Evolutionary conservation across 2,797 vertebrate species (phyloP).

Genomic region (Telmatherina bonti): DNA sequence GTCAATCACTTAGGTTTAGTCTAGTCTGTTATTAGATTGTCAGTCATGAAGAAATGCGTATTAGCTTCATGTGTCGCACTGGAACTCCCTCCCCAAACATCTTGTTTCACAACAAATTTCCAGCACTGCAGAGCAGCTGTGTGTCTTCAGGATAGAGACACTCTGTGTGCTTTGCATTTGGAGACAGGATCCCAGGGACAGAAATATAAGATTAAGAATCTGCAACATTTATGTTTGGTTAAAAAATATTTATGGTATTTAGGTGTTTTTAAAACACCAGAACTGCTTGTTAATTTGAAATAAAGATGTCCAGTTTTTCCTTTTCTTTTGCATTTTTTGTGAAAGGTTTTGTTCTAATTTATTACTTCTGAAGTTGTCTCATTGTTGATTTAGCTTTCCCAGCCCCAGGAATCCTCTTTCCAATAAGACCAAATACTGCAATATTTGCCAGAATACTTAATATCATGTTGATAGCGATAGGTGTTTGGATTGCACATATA

Average conservation of each 20-base stretch:
- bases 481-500: slow-evolving; percentile 10
- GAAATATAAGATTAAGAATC: slow-evolving; percentile 1
- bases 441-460: background rate
- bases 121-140: slow-evolving; percentile 35
- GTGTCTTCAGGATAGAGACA: slow-evolving; percentile 16
- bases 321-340: background rate
- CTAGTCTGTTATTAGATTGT: slow-evolving; percentile 11
- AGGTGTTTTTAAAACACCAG: background rate
- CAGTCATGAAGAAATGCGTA: slow-evolving; percentile 14
- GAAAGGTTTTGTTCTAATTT: background rate
- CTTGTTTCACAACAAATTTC: slow-evolving; percentile 14
- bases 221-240: background rate
- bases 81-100: slow-evolving; percentile 24
- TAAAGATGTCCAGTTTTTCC: background rate
- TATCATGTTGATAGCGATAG: background rate
- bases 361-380: background rate
- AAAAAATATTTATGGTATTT: background rate
- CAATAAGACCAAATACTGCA: slow-evolving; percentile 19
- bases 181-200: slow-evolving; percentile 40
- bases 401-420: slow-evolving; percentile 42
- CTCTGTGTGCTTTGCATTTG: slow-evolving; percentile 22
- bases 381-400: background rate
- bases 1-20: slow-evolving; percentile 11
- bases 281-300: background rate
- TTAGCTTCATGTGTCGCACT: slow-evolving; percentile 10